These are phyloP conservation scores for Dissostichus mawsoni DNA, from an alignment of 2,113 vertebrate genomes.

Conservation along the genomic window DNA sequence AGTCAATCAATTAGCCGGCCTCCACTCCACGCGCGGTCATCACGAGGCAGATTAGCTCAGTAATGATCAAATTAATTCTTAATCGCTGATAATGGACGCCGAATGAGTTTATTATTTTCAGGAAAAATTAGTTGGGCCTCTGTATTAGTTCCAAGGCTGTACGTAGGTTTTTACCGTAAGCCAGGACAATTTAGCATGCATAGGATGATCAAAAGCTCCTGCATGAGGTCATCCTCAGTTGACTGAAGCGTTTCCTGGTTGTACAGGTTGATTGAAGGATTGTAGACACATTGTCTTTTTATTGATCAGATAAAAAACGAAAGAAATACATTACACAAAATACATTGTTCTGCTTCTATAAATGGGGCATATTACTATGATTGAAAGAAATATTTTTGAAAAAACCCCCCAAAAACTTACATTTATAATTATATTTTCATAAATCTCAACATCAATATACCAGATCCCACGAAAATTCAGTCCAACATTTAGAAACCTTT, in stretches of 20 bases:
- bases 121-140: conserved; percentile 68
- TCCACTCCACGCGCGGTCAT: conserved; percentile 77
- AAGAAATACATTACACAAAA: background rate
- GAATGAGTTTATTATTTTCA: conserved; percentile 83
- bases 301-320: background rate
- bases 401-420: background rate
- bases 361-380: background rate
- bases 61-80: conserved; percentile 86
- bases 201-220: conserved; percentile 24
- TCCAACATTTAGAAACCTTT: background rate
- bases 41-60: conserved; percentile 80
- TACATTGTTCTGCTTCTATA: background rate
- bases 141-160: conserved; percentile 65
- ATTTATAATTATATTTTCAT: background rate
- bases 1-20: conserved; percentile 86
- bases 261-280: background rate
- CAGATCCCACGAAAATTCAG: background rate
- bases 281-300: background rate
- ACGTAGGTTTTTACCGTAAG: conserved; percentile 37
- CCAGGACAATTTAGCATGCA: conserved; percentile 44
- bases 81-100: conserved; percentile 81
- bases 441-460: background rate
- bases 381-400: background rate
- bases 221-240: conserved; percentile 43
- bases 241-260: background rate